A percentile compares a stretch with the other conserved stretches of the same genome.
Evolutionary conservation across 2,888 invertebrate genomes (phyloP).

Genomic region (Harpagoxenus sublaevis): DNA sequence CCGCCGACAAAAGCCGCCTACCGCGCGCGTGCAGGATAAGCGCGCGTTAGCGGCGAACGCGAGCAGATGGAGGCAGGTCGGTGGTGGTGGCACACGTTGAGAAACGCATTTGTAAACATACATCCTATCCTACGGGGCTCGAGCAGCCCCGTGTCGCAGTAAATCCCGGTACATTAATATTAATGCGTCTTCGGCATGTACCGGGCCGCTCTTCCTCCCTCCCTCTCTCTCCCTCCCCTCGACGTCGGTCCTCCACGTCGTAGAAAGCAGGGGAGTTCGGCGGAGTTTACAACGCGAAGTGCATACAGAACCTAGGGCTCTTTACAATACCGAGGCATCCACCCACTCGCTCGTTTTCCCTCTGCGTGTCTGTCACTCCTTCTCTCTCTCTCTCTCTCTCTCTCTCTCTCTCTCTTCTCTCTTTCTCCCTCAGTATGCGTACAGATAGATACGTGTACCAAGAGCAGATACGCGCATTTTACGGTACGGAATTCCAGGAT

Average conservation of each 20-base stretch:
- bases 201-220: slow-evolving; percentile 41
- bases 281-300: slow-evolving; percentile 75
- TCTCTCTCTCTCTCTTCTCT: background rate
- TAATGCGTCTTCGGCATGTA: slow-evolving; percentile 83
- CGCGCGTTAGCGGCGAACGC: slow-evolving; percentile 41
- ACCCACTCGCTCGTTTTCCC: slow-evolving; percentile 18
- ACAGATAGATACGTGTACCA: background rate
- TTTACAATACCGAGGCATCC: slow-evolving; percentile 64
- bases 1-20: slow-evolving; percentile 64
- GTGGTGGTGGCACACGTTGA: slow-evolving; percentile 60
- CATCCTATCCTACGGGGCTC: slow-evolving; percentile 71
- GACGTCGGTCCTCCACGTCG: slow-evolving; percentile 59
- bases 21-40: slow-evolving; percentile 53
- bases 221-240: slow-evolving; percentile 56
- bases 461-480: slow-evolving; percentile 26
- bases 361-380: slow-evolving; percentile 24
- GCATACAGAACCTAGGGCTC: slow-evolving; percentile 70
- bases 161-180: slow-evolving; percentile 84
- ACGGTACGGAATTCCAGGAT: slow-evolving; percentile 14
- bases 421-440: background rate
- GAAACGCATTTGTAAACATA: slow-evolving; percentile 80
- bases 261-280: slow-evolving; percentile 72
- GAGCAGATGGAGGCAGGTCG: slow-evolving; percentile 29
- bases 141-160: slow-evolving; percentile 78
- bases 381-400: background rate